Conservation (phyloP, 2,888 invertebrate species). For the Homarus gammarus region DNA sequence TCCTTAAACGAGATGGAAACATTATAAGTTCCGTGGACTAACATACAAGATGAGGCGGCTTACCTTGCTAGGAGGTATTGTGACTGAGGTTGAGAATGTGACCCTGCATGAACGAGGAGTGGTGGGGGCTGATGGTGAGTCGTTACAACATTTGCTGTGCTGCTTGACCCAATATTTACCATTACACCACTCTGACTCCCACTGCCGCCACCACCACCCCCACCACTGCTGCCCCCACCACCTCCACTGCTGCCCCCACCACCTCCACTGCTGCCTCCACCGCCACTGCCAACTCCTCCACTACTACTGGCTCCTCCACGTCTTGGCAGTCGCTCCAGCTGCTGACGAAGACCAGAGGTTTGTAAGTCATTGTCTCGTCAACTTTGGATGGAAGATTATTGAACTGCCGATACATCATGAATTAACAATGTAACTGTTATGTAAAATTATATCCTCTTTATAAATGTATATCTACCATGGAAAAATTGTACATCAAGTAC, state of each 20-base stretch:
- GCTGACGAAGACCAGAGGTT: conserved; percentile 63
- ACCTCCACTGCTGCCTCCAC: neutral
- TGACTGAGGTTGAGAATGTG: conserved; percentile 66
- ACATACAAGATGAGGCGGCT: neutral
- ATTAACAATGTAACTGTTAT: neutral
- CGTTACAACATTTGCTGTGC: conserved; percentile 44
- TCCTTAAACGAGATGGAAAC: too few species aligned
- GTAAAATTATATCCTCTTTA: neutral
- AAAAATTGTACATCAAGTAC: too few species aligned
- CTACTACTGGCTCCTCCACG: conserved; percentile 46
- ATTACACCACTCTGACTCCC: conserved; percentile 49
- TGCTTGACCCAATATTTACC: conserved; percentile 53
- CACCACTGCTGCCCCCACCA: conserved; percentile 43
- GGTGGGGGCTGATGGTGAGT: conserved; percentile 66
- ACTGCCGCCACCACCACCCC: conserved; percentile 39
- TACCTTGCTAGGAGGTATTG: conserved; percentile 67
- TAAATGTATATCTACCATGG: too few species aligned
- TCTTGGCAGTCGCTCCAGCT: conserved; percentile 65
- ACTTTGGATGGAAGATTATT: conserved; percentile 31
- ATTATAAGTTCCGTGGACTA: too few species aligned
- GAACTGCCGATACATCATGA: neutral
- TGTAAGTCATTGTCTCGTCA: conserved; percentile 45
- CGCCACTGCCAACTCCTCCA: conserved; percentile 30
- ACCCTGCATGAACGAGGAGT: conserved; percentile 53
- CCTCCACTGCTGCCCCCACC: conserved; percentile 29